Percentiles rank a stretch among this genome's conserved stretches.
phyloP scores from a whole-genome alignment of 2,797 vertebrate genomes.

The Oreochromis grahami region DNA sequence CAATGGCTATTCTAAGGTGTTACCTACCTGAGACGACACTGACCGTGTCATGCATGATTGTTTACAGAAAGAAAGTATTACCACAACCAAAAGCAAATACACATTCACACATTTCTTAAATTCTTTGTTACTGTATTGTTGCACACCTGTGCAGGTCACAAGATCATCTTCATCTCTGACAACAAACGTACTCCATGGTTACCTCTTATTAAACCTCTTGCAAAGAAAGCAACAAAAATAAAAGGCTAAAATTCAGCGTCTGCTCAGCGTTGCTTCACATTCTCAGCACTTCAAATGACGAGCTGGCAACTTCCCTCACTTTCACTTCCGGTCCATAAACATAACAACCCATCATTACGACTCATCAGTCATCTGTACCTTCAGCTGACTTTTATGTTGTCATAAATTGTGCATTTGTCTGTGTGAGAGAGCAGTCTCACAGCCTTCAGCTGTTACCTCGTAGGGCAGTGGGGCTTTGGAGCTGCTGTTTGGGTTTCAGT shows the following conservation, averaged over 20 bases:
- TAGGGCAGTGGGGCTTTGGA: conserved; percentile 90
- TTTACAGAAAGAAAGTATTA: background rate
- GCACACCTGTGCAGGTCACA: too few species aligned
- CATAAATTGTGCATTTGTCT: background rate
- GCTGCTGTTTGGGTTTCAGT: conserved; percentile 97
- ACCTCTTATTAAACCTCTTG: background rate
- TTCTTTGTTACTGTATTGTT: too few species aligned
- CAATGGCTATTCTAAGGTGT: background rate
- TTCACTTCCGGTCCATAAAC: background rate
- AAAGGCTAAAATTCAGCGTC: background rate
- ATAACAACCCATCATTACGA: background rate
- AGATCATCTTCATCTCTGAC: background rate
- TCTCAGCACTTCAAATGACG: background rate
- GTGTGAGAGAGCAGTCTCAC: background rate
- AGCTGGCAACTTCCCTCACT: background rate
- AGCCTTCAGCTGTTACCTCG: conserved; percentile 85
- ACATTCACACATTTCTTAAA: background rate
- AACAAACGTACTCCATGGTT: background rate
- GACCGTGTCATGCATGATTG: background rate
- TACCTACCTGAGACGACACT: background rate
- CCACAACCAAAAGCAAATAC: background rate
- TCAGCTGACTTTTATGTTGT: background rate
- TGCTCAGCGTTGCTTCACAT: background rate
- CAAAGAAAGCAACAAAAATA: background rate
- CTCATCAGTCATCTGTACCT: background rate